A percentile compares a stretch with the other conserved stretches of the same genome.
phyloP scores from a whole-genome alignment of 2,888 invertebrate genomes.

The Lepidochrysops patricia region DNA sequence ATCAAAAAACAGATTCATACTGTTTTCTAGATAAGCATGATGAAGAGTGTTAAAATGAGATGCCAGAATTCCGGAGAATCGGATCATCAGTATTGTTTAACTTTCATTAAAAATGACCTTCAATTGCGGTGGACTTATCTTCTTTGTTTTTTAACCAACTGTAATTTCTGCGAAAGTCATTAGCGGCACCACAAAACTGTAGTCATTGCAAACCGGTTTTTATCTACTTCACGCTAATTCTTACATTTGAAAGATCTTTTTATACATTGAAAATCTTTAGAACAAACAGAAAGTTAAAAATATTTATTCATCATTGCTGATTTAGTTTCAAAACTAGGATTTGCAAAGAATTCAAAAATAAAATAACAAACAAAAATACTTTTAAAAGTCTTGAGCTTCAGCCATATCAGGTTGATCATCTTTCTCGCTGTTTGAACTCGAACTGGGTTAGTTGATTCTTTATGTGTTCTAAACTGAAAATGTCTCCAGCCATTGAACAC shows the following conservation, averaged over 20 bases:
- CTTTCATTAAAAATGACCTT: background rate
- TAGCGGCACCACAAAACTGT: background rate
- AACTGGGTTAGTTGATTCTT: conserved; percentile 4
- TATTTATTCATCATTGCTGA: background rate
- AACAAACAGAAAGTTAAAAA: too few species aligned
- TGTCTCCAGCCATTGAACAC: background rate
- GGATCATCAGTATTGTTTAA: background rate
- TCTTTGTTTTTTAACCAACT: background rate
- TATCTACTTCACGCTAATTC: background rate
- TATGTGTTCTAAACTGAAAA: background rate
- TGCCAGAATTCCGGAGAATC: background rate
- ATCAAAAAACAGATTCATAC: background rate
- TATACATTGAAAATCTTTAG: too few species aligned
- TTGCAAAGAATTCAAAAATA: background rate
- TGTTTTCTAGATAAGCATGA: background rate
- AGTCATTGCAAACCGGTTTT: background rate
- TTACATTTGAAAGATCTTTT: background rate
- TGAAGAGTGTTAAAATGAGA: background rate
- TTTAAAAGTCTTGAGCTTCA: background rate
- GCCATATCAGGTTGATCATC: background rate
- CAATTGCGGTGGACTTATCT: background rate
- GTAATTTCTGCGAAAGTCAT: conserved; percentile 1
- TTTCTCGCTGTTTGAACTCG: background rate
- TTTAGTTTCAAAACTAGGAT: background rate
- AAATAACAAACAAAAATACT: background rate